These are phyloP conservation scores for Chorisops tibialis DNA, from an alignment of 2,888 invertebrate species.

Conservation along the genomic window DNA sequence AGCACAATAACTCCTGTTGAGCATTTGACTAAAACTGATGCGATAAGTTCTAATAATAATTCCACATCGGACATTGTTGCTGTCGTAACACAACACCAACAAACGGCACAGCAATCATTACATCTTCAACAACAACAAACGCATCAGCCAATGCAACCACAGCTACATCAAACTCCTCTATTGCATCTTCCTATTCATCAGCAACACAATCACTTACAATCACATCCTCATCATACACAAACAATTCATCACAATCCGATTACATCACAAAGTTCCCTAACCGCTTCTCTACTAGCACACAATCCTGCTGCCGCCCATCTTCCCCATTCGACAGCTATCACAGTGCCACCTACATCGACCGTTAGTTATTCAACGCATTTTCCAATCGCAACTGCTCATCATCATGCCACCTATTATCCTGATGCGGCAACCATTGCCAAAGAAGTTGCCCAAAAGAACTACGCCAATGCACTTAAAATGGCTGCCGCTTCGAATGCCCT, in stretches of 20 bases:
- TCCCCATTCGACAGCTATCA: slow-evolving; percentile 30
- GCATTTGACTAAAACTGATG: slow-evolving; percentile 5
- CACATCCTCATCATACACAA: slow-evolving; percentile 15
- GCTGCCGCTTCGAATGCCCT: slow-evolving; percentile 52
- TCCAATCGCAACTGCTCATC: slow-evolving; percentile 33
- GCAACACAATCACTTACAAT: slow-evolving; percentile 36
- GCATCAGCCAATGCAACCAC: slow-evolving; percentile 39
- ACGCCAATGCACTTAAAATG: slow-evolving; percentile 69
- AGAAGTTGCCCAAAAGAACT: slow-evolving; percentile 79
- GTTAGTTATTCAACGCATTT: slow-evolving; percentile 28
- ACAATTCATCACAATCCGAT: slow-evolving; percentile 22
- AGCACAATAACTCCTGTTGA: slow-evolving; percentile 1
- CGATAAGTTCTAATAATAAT: slow-evolving; percentile 2
- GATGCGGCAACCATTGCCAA: slow-evolving; percentile 70
- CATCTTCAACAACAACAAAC: slow-evolving; percentile 36
- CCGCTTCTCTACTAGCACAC: slow-evolving; percentile 25
- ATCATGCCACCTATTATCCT: slow-evolving; percentile 44
- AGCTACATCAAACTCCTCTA: slow-evolving; percentile 32
- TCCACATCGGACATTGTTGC: neutral
- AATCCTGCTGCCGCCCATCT: slow-evolving; percentile 16
- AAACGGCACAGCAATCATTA: slow-evolving; percentile 52
- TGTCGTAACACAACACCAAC: neutral
- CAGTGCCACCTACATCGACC: slow-evolving; percentile 35
- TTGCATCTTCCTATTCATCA: slow-evolving; percentile 45
- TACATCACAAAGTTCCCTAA: slow-evolving; percentile 28